Evolutionary conservation across 37 sponge, comb jelly and placozoan species (phyloP).

Genomic region (Petrosia ficiformis): DNA sequence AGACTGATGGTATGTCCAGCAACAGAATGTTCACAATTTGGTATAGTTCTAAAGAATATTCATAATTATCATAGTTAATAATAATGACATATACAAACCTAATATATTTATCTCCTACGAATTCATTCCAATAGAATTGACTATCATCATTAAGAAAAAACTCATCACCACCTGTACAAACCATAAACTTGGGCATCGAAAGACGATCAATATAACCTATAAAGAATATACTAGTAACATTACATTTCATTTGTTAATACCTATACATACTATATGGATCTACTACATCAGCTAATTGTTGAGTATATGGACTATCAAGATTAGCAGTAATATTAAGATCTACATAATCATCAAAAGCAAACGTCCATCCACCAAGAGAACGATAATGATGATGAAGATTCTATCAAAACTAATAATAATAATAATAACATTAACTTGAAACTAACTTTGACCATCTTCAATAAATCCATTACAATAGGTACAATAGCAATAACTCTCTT

Average conservation of each 20-base stretch:
- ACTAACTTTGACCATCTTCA: slow-evolving; percentile 56
- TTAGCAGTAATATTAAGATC: slow-evolving; percentile 67
- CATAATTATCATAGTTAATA: slow-evolving; percentile 8
- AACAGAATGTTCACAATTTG: slow-evolving; percentile 88
- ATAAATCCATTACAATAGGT: slow-evolving; percentile 81
- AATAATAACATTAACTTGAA: background rate
- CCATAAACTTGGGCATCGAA: slow-evolving; percentile 81
- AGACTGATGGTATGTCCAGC: slow-evolving; percentile 54
- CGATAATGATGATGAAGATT: slow-evolving; percentile 81
- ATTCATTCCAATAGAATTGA: slow-evolving; percentile 74
- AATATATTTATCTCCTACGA: slow-evolving; percentile 65
- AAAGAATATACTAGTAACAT: background rate
- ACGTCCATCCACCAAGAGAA: slow-evolving; percentile 85
- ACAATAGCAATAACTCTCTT: slow-evolving; percentile 83
- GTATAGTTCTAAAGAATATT: slow-evolving; percentile 50
- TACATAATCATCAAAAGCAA: slow-evolving; percentile 86
- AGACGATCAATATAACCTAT: slow-evolving; percentile 69
- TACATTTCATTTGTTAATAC: background rate
- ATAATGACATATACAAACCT: slow-evolving; percentile 33
- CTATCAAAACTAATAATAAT: slow-evolving; percentile 20
- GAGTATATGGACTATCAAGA: slow-evolving; percentile 45
- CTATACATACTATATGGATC: slow-evolving; percentile 70
- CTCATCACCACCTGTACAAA: slow-evolving; percentile 87
- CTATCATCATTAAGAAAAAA: slow-evolving; percentile 88
- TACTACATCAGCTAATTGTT: slow-evolving; percentile 48